Evolutionary conservation across 2,888 invertebrate species (phyloP).

Genomic region (Trichopoda pennipes): DNA sequence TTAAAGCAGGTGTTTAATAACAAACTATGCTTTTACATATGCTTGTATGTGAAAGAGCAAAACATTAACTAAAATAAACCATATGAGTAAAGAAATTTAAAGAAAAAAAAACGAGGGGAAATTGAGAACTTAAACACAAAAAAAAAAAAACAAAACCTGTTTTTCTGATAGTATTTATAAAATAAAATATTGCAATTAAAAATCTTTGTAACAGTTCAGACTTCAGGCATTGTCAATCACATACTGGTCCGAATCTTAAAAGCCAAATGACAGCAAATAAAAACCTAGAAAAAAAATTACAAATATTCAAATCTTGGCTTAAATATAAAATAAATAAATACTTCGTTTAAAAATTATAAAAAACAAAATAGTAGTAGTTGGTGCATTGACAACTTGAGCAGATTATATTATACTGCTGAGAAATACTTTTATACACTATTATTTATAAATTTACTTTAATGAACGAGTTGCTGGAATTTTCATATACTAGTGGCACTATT

Average conservation of each 20-base stretch:
- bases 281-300: conserved; percentile 41
- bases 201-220: conserved; percentile 16
- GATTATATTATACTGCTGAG: conserved; percentile 21
- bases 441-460: conserved; percentile 39
- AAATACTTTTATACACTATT: background rate
- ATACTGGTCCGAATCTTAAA: background rate
- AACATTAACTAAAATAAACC: background rate
- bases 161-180: no score
- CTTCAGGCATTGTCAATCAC: conserved; percentile 25
- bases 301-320: conserved; percentile 55
- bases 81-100: background rate
- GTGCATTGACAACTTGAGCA: conserved; percentile 33
- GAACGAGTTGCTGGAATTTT: conserved; percentile 54
- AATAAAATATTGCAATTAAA: background rate
- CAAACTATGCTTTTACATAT: no score
- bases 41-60: no score
- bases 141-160: no score
- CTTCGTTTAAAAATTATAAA: conserved; percentile 22
- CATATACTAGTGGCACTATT: conserved; percentile 1
- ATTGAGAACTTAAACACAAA: no score
- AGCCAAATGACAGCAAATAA: conserved; percentile 25
- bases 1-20: conserved; percentile 47
- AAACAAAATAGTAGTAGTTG: conserved; percentile 10
- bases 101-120: background rate
- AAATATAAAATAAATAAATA: conserved; percentile 37